These are phyloP conservation scores for Pimpla rufipes DNA, from an alignment of 2,888 invertebrate genomes.

Conservation along the genomic window DNA sequence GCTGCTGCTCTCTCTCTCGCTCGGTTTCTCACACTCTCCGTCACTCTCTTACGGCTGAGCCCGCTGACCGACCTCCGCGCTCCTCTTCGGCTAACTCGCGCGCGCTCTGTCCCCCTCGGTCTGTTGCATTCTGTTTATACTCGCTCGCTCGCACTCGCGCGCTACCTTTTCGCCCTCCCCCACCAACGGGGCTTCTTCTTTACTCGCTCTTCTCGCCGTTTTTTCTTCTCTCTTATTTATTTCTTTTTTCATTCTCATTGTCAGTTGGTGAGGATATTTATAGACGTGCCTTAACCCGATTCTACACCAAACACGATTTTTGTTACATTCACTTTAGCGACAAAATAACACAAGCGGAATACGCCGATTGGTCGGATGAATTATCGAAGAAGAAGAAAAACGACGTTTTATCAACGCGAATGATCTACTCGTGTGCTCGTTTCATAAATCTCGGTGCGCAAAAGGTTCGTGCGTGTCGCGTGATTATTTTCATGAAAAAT, in stretches of 20 bases:
- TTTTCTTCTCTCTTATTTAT: constrained; percentile 62
- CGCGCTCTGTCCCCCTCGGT: constrained; percentile 67
- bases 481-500: neutral
- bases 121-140: constrained; percentile 68
- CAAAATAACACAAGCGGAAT: neutral
- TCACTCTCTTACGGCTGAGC: constrained; percentile 45
- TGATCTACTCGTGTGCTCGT: neutral
- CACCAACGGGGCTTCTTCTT: constrained; percentile 58
- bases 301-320: constrained; percentile 80
- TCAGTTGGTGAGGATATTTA: constrained; percentile 82
- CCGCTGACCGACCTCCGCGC: constrained; percentile 1
- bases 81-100: constrained; percentile 44
- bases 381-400: neutral
- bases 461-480: neutral
- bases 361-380: neutral
- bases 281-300: constrained; percentile 85
- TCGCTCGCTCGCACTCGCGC: constrained; percentile 49
- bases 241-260: constrained; percentile 72
- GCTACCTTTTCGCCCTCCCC: constrained; percentile 43
- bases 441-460: neutral
- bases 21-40: constrained; percentile 59
- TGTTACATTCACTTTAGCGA: constrained; percentile 47
- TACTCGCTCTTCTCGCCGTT: constrained; percentile 57
- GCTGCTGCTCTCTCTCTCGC: constrained; percentile 66
- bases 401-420: neutral